Conservation (phyloP, 2,113 vertebrate species). For the Euleptes europaea region DNA sequence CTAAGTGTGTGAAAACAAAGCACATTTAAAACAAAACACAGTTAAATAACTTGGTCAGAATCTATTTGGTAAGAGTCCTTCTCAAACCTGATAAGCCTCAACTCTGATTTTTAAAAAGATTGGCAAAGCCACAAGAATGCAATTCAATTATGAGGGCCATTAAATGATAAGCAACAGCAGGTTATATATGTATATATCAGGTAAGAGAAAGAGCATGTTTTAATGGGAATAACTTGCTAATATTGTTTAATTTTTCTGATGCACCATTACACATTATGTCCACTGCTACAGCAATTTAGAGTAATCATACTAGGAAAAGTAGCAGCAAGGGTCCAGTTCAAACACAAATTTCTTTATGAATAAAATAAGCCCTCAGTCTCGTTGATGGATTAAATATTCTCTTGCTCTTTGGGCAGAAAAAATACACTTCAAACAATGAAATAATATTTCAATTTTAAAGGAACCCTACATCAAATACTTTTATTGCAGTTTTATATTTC, state of each 20-base stretch:
- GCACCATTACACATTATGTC: neutral
- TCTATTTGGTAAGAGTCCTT: neutral
- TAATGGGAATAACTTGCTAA: neutral
- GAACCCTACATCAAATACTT: no score
- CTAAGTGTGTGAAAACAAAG: slow-evolving; percentile 63
- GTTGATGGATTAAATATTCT: neutral
- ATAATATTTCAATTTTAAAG: neutral
- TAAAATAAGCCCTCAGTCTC: neutral
- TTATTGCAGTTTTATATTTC: no score
- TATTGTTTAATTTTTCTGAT: neutral
- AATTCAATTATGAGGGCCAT: neutral
- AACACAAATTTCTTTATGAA: neutral
- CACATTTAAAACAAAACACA: neutral
- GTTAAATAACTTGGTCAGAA: neutral
- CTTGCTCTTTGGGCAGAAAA: neutral
- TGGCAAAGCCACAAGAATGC: neutral
- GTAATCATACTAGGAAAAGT: neutral
- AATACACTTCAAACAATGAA: neutral
- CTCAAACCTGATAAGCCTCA: slow-evolving; percentile 22
- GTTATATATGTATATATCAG: neutral
- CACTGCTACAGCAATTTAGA: neutral
- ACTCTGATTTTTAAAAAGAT: slow-evolving; percentile 13
- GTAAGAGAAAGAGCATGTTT: neutral
- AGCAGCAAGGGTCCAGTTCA: neutral
- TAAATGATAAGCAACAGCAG: neutral